Conservation (phyloP, 2,113 vertebrate species). For the Eurystomus gularis region DNA sequence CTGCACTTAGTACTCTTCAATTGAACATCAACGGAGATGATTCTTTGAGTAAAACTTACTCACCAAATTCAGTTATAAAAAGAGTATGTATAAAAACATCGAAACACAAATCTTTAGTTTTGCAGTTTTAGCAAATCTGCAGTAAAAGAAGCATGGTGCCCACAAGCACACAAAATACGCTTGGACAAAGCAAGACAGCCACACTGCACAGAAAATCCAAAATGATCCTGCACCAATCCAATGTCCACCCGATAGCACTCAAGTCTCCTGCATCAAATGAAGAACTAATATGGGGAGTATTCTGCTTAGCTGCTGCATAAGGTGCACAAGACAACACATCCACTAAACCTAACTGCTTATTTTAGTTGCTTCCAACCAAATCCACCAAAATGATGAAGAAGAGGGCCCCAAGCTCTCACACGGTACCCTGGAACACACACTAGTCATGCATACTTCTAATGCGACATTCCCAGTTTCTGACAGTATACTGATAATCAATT, state of each 20-base stretch:
- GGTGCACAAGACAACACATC: background rate
- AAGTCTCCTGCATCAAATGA: background rate
- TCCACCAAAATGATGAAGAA: background rate
- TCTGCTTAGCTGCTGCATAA: background rate
- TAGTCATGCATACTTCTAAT: background rate
- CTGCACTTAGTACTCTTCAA: background rate
- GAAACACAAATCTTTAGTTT: background rate
- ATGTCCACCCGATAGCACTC: rapidly evolving
- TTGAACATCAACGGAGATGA: background rate
- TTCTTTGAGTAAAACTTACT: background rate
- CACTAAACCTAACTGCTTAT: background rate
- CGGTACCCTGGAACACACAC: background rate
- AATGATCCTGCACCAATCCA: background rate
- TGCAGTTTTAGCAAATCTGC: background rate
- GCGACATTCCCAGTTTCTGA: background rate
- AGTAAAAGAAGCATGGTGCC: background rate
- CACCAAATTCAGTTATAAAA: background rate
- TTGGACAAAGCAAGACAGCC: background rate
- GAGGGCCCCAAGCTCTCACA: background rate
- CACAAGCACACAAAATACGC: background rate
- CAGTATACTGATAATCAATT: background rate
- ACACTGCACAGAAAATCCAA: background rate
- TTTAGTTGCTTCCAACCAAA: background rate
- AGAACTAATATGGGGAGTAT: background rate
- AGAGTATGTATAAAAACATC: background rate